These are phyloP conservation scores for Amiota communis DNA, from an alignment of 2,888 invertebrate species.

Conservation along the genomic window DNA sequence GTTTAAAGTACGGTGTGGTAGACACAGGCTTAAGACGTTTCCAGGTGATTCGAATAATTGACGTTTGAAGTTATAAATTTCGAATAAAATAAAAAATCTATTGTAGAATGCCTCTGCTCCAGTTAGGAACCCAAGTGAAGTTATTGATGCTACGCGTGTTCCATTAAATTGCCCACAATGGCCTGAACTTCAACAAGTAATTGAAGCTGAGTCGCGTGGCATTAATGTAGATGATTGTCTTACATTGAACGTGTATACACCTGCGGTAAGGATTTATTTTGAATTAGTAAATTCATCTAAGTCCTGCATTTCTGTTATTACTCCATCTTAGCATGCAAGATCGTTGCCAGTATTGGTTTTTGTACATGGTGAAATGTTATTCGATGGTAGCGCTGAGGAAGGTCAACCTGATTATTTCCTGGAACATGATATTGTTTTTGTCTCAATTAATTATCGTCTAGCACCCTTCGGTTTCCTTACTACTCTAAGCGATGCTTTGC, in stretches of 20 bases:
- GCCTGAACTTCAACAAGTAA: conserved; percentile 59
- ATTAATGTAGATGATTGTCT: conserved; percentile 69
- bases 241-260: conserved; percentile 66
- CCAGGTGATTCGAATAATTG: conserved; percentile 51
- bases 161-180: conserved; percentile 67
- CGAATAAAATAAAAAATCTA: background rate
- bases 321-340: conserved; percentile 44
- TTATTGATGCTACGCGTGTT: conserved; percentile 61
- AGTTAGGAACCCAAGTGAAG: conserved; percentile 30
- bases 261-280: conserved; percentile 49
- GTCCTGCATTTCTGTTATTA: background rate
- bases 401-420: conserved; percentile 73
- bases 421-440: conserved; percentile 74
- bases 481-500: conserved; percentile 73
- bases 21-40: conserved; percentile 64
- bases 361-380: conserved; percentile 73
- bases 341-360: conserved; percentile 72
- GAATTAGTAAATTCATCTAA: background rate
- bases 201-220: conserved; percentile 54
- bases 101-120: conserved; percentile 44
- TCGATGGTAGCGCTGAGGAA: conserved; percentile 70
- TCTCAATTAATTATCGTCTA: conserved; percentile 74
- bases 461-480: conserved; percentile 76
- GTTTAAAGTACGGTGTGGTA: conserved; percentile 64
- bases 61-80: background rate